These are phyloP conservation scores for Drosophila ambigua DNA, from an alignment of 1,140 invertebrate species.

Conservation along the genomic window DNA sequence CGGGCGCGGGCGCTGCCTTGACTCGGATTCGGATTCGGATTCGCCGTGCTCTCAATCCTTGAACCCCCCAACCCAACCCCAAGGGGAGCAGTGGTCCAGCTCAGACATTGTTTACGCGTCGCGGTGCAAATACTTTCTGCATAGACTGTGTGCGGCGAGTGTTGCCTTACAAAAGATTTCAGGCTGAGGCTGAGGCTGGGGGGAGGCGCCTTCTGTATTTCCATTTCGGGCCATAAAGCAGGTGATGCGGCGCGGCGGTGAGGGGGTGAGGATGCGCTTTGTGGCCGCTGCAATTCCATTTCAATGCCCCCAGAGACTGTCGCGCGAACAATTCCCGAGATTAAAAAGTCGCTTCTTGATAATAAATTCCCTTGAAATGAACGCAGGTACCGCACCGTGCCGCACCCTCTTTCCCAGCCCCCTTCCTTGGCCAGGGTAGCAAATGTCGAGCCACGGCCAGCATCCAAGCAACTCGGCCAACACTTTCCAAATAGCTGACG, in stretches of 20 bases:
- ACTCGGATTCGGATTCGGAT: constrained; percentile 42
- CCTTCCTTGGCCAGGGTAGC: no score
- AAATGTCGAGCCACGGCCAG: background rate
- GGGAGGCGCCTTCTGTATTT: constrained; percentile 27
- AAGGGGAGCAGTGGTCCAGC: constrained; percentile 5
- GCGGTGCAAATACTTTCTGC: constrained; percentile 38
- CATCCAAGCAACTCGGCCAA: background rate
- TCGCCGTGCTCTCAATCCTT: constrained; percentile 42
- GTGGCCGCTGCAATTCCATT: constrained; percentile 31
- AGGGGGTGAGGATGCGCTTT: constrained; percentile 32
- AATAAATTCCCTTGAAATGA: constrained; percentile 56
- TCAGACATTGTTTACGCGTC: constrained; percentile 62
- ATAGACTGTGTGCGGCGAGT: constrained; percentile 29
- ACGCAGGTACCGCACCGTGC: background rate
- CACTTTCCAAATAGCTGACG: constrained; percentile 39
- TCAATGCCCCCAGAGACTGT: background rate
- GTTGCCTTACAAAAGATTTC: constrained; percentile 32
- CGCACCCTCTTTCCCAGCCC: no score
- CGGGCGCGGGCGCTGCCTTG: constrained; percentile 41
- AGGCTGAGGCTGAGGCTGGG: background rate
- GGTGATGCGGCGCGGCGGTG: background rate
- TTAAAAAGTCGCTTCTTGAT: constrained; percentile 44
- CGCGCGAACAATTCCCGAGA: constrained; percentile 55
- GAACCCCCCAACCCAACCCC: background rate
- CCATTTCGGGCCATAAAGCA: constrained; percentile 21